Base-by-base conservation (phyloP, 2,888 invertebrate genomes). In the Drosophila incognita region DNA sequence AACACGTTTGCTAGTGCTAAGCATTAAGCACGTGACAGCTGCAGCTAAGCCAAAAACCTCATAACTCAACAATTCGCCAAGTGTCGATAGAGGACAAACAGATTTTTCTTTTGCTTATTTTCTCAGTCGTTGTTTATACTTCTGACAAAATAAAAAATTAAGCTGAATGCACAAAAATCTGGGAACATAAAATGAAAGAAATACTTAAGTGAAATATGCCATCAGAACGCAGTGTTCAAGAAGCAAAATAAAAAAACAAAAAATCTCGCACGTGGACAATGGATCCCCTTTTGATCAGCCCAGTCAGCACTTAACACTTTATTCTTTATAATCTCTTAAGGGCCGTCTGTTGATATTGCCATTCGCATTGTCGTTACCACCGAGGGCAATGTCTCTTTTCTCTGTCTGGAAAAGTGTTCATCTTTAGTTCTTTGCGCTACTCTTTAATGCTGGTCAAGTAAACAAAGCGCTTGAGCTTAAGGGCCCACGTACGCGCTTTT, bases 311-410 rank as follows among this genome's bases (percentile, higher is more conserved):
- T 29, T 18, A 33, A 36, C 40, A 57, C 40, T 81, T 80, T 61
- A 76, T 72, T 79, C 78, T 86, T 83, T 83, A 83, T 88, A 83
- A 83, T 83, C 87, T 88, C 80, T 83, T 80, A 79, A 80, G 83
- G 83, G 70, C 67, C 52, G 74, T 87, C 64, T 77, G 76, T 65
- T 75, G 42, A 29, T 63, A 57, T 58, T 69, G 64, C 38, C 49
- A 42, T 35, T 68, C 64, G 13, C 31, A 18, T 49, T 51, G 46
- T 49, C 60, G 51, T 61, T 79, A 40, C 49, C 64, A 48, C 51
- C 35, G 63, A 66, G 71, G 61, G 58, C 61, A 60, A 54, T 51
- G 64, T 53, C 49, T 59, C 52, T 48, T 54, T 40, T 38, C 42
- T 56, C 49, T 52, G 65, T 72, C 69, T 68, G 69, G 38, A 13